Percentiles rank a stretch among this genome's conserved stretches.
These are phyloP conservation scores for Anastrepha ludens DNA, from an alignment of 1,140 invertebrate genomes.

Conservation along the genomic window DNA sequence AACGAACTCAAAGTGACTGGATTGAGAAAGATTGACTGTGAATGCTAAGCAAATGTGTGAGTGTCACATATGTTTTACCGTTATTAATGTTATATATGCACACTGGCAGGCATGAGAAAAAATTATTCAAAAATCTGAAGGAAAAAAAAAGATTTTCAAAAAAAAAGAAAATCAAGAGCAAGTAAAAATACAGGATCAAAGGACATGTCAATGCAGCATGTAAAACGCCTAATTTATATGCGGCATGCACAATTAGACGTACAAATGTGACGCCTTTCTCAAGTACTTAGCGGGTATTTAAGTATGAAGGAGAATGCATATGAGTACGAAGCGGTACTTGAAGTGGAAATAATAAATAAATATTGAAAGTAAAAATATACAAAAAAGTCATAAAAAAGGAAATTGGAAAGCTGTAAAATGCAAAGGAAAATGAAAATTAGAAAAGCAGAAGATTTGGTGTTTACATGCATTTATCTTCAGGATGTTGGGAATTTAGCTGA, in stretches of 20 bases:
- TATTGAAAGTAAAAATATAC: not conserved
- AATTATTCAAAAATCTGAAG: not conserved
- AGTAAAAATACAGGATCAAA: slow-evolving; percentile 1
- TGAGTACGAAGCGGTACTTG: not conserved
- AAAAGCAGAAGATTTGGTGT: not conserved
- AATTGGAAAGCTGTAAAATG: too few species aligned
- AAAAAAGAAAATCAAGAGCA: not conserved
- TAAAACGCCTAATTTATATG: slow-evolving; percentile 41
- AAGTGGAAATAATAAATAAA: slow-evolving; percentile 24
- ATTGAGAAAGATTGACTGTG: slow-evolving; percentile 11
- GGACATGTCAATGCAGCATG: slow-evolving; percentile 35
- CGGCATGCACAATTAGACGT: slow-evolving; percentile 7
- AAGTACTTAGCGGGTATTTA: slow-evolving; percentile 35
- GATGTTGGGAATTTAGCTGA: not conserved
- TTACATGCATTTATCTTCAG: not conserved
- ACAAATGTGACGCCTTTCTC: slow-evolving; percentile 33
- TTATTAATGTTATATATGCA: too few species aligned
- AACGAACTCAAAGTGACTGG: not conserved
- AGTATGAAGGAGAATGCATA: not conserved
- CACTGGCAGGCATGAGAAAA: not conserved
- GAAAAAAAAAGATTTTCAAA: not conserved
- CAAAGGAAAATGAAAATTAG: not conserved
- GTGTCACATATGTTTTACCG: slow-evolving; percentile 25
- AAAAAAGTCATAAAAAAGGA: not conserved
- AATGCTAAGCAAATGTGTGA: not conserved